Base-by-base conservation (phyloP, 2,797 vertebrate genomes). In the Parambassis ranga region DNA sequence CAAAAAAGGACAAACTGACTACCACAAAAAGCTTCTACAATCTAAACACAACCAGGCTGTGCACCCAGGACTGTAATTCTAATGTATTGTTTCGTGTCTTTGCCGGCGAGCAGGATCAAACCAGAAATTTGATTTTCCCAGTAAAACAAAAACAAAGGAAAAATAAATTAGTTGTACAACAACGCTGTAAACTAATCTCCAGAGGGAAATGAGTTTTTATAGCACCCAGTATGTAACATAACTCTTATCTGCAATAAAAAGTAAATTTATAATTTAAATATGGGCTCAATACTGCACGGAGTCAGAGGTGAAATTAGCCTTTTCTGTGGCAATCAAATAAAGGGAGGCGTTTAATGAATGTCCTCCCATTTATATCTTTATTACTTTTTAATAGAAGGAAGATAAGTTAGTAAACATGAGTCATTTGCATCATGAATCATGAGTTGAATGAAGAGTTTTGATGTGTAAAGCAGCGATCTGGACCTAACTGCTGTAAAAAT, bases 401-500 rank as follows among this genome's bases (percentile, higher is more conserved):
- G 13, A 49, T n/a, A 20, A 3, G 6, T 4, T 24, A 31, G 41
- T 64, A 36, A 47, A 73, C 23, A 68, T 31, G 44, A 7, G 18
- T 22, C 6, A 35, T 30, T 48, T 41, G 19, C 14, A 64, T 35
- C 3, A 0, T 28, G 55, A 62, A 48, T 39, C 37, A 43, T 8
- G 23, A 24, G 39, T 42, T 39, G 46, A 62, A 44, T 49, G 2
- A 32, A 18, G 8, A 35, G 36, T 41, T 60, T 53, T 26, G 18
- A 46, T 50, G 9, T 50, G 10, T 7, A 11, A 46, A 16, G 44
- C 42, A 81, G 7, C 61, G 62, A 71, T 59, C 6, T 71, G 63
- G 57, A 51, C 48, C 41, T 42, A 60, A 71, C 65, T 50, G 48
- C 47, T 46, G 33, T 37, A 41, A 38, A n/a, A 75, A 52, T 46